phyloP scores from a whole-genome alignment of 2,113 vertebrate species.

The Catharus bicknelli region DNA sequence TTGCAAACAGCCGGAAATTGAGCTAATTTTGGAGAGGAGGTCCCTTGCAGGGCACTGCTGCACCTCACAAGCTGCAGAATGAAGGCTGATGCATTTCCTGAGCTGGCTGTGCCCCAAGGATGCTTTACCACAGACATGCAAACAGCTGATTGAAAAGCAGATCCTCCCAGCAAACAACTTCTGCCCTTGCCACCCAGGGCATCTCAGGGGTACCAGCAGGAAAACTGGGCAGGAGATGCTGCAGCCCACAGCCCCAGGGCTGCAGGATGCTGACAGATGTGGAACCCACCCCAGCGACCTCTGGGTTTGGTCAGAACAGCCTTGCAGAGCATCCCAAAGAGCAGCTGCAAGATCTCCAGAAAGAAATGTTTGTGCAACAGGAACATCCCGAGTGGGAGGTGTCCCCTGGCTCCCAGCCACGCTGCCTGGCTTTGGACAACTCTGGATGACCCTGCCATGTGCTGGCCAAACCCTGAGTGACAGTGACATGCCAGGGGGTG shows the following conservation, averaged over 20 bases:
- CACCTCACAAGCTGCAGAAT: neutral
- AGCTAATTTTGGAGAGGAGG: neutral
- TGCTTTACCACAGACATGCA: neutral
- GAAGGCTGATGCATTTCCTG: neutral
- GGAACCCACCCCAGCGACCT: neutral
- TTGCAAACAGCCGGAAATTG: neutral
- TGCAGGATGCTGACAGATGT: neutral
- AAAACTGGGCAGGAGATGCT: neutral
- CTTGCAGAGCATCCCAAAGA: neutral
- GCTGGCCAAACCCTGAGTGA: accelerated
- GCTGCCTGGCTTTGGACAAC: neutral
- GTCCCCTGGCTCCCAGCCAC: accelerated
- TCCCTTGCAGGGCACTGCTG: neutral
- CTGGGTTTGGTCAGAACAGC: neutral
- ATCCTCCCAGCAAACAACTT: neutral
- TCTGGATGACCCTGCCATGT: accelerated
- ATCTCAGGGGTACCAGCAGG: neutral
- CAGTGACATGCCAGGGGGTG: neutral
- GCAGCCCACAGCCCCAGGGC: accelerated
- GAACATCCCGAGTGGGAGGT: no score
- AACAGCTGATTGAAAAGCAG: neutral
- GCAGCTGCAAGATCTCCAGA: neutral
- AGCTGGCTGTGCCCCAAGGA: neutral
- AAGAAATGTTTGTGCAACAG: accelerated
- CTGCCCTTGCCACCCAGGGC: accelerated